Evolutionary conservation across 2,888 invertebrate species (phyloP).

Genomic region (Bursaphelenchus okinawaensis): DNA sequence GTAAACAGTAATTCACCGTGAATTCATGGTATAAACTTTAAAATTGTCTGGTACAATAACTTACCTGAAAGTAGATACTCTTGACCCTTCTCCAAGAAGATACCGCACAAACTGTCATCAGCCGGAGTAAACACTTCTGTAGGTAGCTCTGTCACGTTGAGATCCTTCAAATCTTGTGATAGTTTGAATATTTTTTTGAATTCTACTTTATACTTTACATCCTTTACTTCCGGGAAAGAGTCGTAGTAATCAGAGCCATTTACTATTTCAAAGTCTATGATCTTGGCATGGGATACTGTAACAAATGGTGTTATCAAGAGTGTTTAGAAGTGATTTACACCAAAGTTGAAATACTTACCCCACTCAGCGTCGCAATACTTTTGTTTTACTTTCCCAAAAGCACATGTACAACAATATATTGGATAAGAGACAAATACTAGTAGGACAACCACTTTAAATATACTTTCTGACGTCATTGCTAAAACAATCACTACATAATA

Average conservation of each 20-base stretch:
- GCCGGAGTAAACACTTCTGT: constrained; percentile 46
- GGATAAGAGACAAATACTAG: no score
- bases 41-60: no score
- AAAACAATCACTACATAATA: no score
- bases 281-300: constrained; percentile 45
- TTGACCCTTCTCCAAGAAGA: constrained; percentile 43
- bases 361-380: not conserved
- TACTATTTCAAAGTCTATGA: not conserved
- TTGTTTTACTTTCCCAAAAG: not conserved
- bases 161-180: constrained; percentile 29
- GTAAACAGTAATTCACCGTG: no score
- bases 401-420: not conserved
- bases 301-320: not conserved
- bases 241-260: constrained; percentile 1
- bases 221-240: not conserved
- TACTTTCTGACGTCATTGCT: no score
- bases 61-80: constrained; percentile 52
- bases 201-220: constrained; percentile 46
- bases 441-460: no score
- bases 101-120: constrained; percentile 52
- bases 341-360: no score
- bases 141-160: constrained; percentile 38
- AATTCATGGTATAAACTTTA: no score
- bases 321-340: not conserved
- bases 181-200: constrained; percentile 46